Evolutionary conservation across 2,888 invertebrate species (phyloP).

Genomic region (Trachelus tabidus): DNA sequence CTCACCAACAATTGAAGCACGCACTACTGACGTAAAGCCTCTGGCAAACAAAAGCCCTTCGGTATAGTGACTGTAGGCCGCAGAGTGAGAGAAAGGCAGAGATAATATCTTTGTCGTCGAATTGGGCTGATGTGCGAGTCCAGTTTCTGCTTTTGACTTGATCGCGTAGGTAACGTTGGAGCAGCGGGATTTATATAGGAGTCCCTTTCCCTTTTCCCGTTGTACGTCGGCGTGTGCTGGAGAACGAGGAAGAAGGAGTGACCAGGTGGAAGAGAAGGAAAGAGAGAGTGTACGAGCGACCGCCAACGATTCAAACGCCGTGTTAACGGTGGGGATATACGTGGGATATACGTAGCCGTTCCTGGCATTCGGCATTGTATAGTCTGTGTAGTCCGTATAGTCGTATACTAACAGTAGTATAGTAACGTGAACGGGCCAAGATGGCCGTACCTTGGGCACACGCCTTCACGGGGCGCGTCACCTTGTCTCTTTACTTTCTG

Average conservation of each 20-base stretch:
- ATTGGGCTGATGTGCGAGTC: neutral
- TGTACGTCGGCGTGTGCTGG: neutral
- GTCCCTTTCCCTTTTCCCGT: neutral
- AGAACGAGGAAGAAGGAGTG: neutral
- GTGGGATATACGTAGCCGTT: neutral
- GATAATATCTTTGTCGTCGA: neutral
- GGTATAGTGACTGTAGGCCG: neutral
- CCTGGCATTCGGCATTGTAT: neutral
- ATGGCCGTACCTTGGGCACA: conserved; percentile 53
- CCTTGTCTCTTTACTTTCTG: conserved; percentile 24
- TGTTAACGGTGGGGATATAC: neutral
- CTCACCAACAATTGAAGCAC: neutral
- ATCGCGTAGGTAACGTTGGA: neutral
- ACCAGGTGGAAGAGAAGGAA: neutral
- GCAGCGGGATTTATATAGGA: neutral
- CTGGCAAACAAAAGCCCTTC: neutral
- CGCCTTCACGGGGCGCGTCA: conserved; percentile 39
- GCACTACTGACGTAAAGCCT: neutral
- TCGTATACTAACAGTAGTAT: neutral
- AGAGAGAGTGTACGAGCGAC: neutral
- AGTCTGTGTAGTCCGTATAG: neutral
- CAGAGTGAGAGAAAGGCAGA: neutral
- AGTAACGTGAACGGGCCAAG: conserved; percentile 32
- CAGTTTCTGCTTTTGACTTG: neutral
- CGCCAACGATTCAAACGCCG: neutral